Evolutionary conservation across 2,113 vertebrate genomes (phyloP).

Genomic region (Poicephalus gulielmi): DNA sequence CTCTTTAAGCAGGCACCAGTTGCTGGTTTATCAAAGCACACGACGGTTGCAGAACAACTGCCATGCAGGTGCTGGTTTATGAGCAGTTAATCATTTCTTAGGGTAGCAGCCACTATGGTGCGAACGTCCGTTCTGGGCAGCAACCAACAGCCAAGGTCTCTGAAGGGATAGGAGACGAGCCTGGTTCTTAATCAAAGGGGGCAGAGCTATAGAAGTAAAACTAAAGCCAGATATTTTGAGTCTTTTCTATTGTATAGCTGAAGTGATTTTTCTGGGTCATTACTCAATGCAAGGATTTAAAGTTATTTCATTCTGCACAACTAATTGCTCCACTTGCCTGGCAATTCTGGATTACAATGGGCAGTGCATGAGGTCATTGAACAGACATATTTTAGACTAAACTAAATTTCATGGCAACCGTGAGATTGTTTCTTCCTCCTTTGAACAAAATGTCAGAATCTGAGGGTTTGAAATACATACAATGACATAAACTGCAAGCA

Average conservation of each 20-base stretch:
- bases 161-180: neutral
- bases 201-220: conserved; percentile 25
- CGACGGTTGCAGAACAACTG: neutral
- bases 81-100: neutral
- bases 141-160: neutral
- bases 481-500: neutral
- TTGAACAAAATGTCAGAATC: conserved; percentile 20
- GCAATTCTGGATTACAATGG: conserved; percentile 45
- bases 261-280: conserved; percentile 68
- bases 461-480: neutral
- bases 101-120: neutral
- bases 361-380: conserved; percentile 50
- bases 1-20: neutral
- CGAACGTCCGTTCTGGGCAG: neutral
- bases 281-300: neutral
- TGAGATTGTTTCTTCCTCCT: conserved; percentile 20
- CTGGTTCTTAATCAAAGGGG: conserved; percentile 8
- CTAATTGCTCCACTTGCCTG: conserved; percentile 55
- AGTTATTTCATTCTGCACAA: conserved; percentile 62
- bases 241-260: conserved; percentile 19
- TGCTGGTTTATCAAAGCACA: neutral
- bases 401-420: conserved; percentile 34
- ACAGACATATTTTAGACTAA: conserved; percentile 8
- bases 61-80: fast-evolving
- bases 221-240: conserved; percentile 21